Evolutionary conservation across 2,113 vertebrate species (phyloP), one percentile per base, ranked within the genome.

Genomic region (Ursus arctos): DNA sequence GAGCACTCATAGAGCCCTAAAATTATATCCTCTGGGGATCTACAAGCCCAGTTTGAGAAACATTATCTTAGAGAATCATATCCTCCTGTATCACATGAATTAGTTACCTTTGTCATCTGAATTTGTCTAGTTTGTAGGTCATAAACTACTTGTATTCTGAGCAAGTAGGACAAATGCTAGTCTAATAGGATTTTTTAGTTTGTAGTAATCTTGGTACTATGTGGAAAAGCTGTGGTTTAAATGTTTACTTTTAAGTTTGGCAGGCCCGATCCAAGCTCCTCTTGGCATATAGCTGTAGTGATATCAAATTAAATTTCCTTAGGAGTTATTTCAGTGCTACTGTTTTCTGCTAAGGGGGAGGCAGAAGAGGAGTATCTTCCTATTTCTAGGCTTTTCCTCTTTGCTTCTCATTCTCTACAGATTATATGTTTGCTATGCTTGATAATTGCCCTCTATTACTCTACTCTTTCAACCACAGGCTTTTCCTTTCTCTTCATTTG

Each of bases 401-500:
- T 93, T 92, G 8, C 26, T 47, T 76, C 13, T 87, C 13, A 55
- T 88, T 95, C 47, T 93, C 13, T 88, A 31, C 55, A 65, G 26
- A 57, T 93, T 84, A 36, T 36, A 59, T 55, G 71, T 43, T 86
- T 79, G 43, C 7, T 91, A 0, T 77, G 63, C n/a, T 91, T 96
- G 19, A 76, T n/a, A 71, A 72, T 96, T 91, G 16, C 21, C 40
- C 7, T 59, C 53, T 93, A 0, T 86, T 90, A 59, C 61, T 76
- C 24, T 92, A 1, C 7, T 85, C 13, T 88, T 85, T 72, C 47
- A 93, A 65, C 47, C 31, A 65, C n/a, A 71, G 21, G 11, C 33
- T 92, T 53, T 93, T 84, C 36, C 26, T 77, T 91, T 81, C 47
- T 91, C 40, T 88, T 55, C 31, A 16, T 74, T 91, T 97, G n/a